These are phyloP conservation scores for Cervus canadensis DNA, from an alignment of 2,113 vertebrate species.

Conservation along the genomic window DNA sequence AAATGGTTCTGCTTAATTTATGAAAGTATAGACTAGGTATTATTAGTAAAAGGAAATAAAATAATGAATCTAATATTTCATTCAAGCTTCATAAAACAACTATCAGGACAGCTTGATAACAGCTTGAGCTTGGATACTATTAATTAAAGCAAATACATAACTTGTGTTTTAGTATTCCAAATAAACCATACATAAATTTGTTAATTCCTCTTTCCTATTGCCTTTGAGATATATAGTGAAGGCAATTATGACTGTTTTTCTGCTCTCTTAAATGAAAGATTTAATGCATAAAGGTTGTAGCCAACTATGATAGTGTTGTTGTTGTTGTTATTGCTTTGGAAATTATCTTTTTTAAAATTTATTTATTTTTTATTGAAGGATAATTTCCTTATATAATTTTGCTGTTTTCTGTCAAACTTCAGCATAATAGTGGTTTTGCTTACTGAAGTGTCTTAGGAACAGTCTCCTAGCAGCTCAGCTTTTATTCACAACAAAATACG, in stretches of 20 bases:
- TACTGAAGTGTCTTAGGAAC: neutral
- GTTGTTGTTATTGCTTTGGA: neutral
- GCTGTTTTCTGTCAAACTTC: neutral
- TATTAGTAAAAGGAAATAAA: neutral
- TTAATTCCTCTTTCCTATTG: neutral
- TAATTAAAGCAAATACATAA: neutral
- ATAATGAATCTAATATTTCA: neutral
- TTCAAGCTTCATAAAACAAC: neutral
- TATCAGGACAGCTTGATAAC: neutral
- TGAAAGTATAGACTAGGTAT: neutral
- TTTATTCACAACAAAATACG: conserved; percentile 20
- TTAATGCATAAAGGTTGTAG: neutral
- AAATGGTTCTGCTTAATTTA: neutral
- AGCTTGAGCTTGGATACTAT: neutral
- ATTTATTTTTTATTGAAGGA: neutral
- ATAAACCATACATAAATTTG: neutral
- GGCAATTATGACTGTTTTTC: neutral
- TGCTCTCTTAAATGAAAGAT: neutral
- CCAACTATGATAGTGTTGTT: neutral
- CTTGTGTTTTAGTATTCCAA: neutral
- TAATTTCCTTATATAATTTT: neutral
- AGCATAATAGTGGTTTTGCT: neutral
- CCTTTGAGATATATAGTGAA: neutral
- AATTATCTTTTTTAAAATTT: neutral
- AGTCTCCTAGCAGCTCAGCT: neutral